Conservation (phyloP, 2,113 vertebrate species). For the Etheostoma spectabile region DNA sequence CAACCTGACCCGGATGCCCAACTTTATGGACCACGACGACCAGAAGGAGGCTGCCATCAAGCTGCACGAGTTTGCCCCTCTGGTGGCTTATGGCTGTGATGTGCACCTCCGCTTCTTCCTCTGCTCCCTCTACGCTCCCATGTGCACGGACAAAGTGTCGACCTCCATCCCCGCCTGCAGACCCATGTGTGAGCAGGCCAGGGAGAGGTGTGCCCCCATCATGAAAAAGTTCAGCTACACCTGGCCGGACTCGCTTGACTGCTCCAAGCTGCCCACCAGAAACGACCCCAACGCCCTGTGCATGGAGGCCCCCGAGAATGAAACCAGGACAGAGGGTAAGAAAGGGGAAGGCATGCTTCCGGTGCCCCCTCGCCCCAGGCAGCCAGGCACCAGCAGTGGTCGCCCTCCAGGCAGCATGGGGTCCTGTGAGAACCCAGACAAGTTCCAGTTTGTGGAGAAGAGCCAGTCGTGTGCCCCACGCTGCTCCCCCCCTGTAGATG, state of each 20-base stretch:
- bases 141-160: conserved; percentile 98
- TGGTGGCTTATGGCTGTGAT: conserved; percentile 97
- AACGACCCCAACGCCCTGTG: conserved; percentile 97
- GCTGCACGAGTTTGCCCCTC: conserved; percentile 94
- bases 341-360: conserved; percentile 92
- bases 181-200: conserved; percentile 98
- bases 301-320: conserved; percentile 98
- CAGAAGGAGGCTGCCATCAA: conserved; percentile 94
- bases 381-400: conserved; percentile 71
- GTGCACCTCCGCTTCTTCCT: conserved; percentile 97
- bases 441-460: conserved; percentile 96
- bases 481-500: conserved; percentile 92
- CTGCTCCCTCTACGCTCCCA: conserved; percentile 97
- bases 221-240: conserved; percentile 97
- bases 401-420: conserved; percentile 74
- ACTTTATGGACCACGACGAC: conserved; percentile 94
- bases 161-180: conserved; percentile 97
- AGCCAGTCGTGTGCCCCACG: conserved; percentile 92
- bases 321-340: conserved; percentile 86
- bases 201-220: conserved; percentile 94
- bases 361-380: conserved; percentile 86
- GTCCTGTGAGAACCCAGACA: conserved; percentile 92
- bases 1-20: conserved; percentile 98
- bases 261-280: conserved; percentile 91
- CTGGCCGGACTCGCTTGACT: conserved; percentile 97